Percentiles rank a stretch among this genome's conserved stretches.
Evolutionary conservation across 2,113 vertebrate genomes (phyloP).

Genomic region (Ciconia maguari): DNA sequence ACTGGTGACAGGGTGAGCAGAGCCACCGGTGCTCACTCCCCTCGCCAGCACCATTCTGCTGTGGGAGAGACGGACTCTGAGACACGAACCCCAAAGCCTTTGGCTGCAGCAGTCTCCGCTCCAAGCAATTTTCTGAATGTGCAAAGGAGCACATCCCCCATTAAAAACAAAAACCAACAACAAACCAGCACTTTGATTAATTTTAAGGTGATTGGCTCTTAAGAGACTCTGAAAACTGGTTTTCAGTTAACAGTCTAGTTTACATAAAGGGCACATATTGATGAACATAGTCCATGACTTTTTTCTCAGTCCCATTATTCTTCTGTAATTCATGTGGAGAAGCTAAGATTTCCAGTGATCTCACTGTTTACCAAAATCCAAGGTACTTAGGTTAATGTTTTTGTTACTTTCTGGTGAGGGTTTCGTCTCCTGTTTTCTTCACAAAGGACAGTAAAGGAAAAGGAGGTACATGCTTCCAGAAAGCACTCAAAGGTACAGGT

Average conservation of each 20-base stretch:
- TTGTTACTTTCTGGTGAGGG: neutral
- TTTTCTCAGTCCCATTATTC: neutral
- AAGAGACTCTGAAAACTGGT: slow-evolving; percentile 22
- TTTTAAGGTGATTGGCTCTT: slow-evolving; percentile 39
- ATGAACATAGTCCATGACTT: slow-evolving; percentile 9
- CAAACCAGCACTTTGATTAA: neutral
- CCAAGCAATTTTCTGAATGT: neutral
- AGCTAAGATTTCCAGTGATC: neutral
- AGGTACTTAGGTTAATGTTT: neutral
- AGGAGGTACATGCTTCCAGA: neutral
- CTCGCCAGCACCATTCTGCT: neutral
- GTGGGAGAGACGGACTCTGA: neutral
- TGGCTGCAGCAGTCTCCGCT: neutral
- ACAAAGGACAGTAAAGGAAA: neutral
- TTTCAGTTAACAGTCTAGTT: slow-evolving; percentile 16
- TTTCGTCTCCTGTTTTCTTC: neutral
- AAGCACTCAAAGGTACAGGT: neutral
- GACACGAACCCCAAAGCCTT: neutral
- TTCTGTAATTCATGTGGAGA: neutral
- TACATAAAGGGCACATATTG: slow-evolving; percentile 34
- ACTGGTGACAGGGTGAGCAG: neutral
- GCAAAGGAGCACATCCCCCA: neutral
- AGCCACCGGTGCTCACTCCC: neutral
- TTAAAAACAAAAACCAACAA: neutral
- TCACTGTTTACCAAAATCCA: slow-evolving; percentile 15